Conservation (phyloP, 2,113 vertebrate species). For the Canis aureus region DNA sequence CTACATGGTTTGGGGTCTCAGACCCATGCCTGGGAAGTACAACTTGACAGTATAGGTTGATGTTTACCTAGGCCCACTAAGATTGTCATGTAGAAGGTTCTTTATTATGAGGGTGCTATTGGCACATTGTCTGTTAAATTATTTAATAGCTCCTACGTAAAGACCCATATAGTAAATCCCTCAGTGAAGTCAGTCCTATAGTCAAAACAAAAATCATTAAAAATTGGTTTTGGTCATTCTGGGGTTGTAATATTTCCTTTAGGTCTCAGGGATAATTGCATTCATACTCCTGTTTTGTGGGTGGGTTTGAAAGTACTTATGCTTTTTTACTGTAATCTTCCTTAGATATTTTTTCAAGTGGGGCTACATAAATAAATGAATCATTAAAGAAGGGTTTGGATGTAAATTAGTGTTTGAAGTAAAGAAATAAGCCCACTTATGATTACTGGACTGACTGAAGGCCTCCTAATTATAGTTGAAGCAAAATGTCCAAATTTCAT, state of each 20-base stretch:
- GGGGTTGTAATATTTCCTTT: neutral
- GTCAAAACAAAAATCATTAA: neutral
- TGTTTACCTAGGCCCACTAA: neutral
- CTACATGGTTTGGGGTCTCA: neutral
- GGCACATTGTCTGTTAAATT: neutral
- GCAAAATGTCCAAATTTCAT: neutral
- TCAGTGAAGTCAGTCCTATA: neutral
- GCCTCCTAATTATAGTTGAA: neutral
- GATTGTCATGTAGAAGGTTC: neutral
- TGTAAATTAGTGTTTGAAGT: neutral
- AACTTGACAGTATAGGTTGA: neutral
- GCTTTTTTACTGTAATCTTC: neutral
- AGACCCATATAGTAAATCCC: neutral
- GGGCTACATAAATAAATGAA: slow-evolving; percentile 12
- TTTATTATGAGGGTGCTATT: neutral
- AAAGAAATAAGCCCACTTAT: neutral
- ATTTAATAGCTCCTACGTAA: slow-evolving; percentile 4
- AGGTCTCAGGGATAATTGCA: neutral
- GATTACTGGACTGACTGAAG: neutral
- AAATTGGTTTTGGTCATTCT: neutral
- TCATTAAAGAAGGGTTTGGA: neutral
- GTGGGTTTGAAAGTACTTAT: neutral
- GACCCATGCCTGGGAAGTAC: neutral
- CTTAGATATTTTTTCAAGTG: neutral
- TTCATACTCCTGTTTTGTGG: neutral